Conservation (phyloP, 2,113 vertebrate genomes). For the Pelecanus crispus region DNA sequence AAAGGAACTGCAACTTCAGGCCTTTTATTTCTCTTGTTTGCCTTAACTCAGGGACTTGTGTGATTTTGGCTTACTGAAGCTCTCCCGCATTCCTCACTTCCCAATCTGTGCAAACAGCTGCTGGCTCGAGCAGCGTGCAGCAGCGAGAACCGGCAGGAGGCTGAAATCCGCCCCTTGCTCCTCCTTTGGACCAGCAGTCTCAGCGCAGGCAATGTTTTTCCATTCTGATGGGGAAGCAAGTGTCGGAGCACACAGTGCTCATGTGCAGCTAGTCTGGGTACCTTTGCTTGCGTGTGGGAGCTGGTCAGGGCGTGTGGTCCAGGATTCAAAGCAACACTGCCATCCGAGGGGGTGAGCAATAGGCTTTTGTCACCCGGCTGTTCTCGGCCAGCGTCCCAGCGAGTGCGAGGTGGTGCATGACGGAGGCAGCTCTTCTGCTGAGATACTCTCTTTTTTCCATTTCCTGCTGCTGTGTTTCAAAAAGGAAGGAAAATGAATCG, state of each 20-base stretch:
- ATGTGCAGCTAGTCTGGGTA: fast-evolving
- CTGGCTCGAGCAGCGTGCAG: neutral
- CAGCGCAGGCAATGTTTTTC: neutral
- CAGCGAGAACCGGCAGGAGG: neutral
- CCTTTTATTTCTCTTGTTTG: neutral
- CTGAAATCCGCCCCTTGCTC: neutral
- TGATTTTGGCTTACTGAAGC: neutral
- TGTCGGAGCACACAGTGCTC: neutral
- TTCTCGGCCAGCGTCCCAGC: fast-evolving
- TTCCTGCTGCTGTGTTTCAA: neutral
- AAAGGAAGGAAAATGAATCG: neutral
- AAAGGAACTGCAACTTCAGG: neutral
- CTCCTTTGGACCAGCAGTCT: neutral
- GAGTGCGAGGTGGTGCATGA: fast-evolving
- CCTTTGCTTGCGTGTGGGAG: neutral
- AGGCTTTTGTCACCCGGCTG: neutral
- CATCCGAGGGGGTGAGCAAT: neutral
- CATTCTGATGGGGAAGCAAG: neutral
- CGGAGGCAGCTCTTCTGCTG: neutral
- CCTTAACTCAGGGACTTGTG: neutral
- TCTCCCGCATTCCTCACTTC: neutral
- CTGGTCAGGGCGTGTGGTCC: neutral
- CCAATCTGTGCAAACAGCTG: neutral
- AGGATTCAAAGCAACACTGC: neutral
- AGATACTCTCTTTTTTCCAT: neutral